These are phyloP conservation scores for Pissodes strobi DNA, from an alignment of 1,140 invertebrate species.

Conservation along the genomic window DNA sequence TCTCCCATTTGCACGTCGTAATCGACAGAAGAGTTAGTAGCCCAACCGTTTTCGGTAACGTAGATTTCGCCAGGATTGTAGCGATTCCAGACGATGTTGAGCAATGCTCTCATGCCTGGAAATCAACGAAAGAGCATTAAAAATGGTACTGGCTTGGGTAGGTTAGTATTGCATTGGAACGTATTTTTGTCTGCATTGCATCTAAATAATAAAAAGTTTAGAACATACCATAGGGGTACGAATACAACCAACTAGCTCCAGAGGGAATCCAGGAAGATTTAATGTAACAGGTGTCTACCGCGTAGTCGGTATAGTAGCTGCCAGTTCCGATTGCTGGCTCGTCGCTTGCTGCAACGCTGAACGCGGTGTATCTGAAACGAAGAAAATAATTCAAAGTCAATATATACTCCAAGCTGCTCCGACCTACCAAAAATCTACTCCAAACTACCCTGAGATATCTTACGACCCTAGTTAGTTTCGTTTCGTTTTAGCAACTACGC, in stretches of 20 bases:
- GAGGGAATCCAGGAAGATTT: slow-evolving; percentile 5
- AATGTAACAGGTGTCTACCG: not conserved
- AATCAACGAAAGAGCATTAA: not conserved
- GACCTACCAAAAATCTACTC: too few species aligned
- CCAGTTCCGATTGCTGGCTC: slow-evolving; percentile 11
- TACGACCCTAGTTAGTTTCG: too few species aligned
- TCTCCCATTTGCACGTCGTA: slow-evolving; percentile 57
- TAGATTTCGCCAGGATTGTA: slow-evolving; percentile 41
- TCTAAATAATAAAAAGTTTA: slow-evolving; percentile 11
- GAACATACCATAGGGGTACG: slow-evolving; percentile 18
- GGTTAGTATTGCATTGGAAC: not conserved
- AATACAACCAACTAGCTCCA: slow-evolving; percentile 12
- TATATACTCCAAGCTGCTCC: too few species aligned
- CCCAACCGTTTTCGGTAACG: slow-evolving; percentile 45
- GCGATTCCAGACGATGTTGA: slow-evolving; percentile 43
- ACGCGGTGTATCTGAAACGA: slow-evolving; percentile 11
- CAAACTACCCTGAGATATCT: too few species aligned
- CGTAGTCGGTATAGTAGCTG: slow-evolving; percentile 8
- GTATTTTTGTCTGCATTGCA: not conserved
- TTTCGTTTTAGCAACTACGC: too few species aligned
- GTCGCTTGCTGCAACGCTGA: not conserved
- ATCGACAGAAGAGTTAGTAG: slow-evolving; percentile 9
- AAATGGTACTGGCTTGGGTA: not conserved
- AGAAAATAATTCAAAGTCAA: too few species aligned
- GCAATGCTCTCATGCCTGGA: slow-evolving; percentile 45